These are phyloP conservation scores for Zaprionus capensis DNA, from an alignment of 1,140 invertebrate genomes.

Conservation along the genomic window DNA sequence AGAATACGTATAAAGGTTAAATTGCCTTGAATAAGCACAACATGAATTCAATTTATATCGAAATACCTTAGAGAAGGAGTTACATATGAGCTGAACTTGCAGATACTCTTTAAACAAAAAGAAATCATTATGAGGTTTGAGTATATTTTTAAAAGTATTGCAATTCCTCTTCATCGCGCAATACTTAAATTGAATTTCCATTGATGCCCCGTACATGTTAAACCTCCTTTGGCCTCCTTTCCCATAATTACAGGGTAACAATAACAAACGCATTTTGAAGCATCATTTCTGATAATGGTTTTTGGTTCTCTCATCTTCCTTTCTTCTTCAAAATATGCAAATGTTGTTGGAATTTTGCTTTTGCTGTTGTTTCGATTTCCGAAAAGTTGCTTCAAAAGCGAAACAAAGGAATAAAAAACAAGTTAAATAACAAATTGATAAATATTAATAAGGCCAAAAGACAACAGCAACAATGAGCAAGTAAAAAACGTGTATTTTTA, in stretches of 20 bases:
- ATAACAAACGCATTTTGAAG: slow-evolving; percentile 21
- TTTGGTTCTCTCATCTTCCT: slow-evolving; percentile 19
- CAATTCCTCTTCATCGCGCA: too few relatives aligned
- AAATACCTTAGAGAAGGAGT: background rate
- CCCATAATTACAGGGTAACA: background rate
- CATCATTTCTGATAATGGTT: slow-evolving; percentile 12
- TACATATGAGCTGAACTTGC: background rate
- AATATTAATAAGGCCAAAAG: slow-evolving; percentile 73
- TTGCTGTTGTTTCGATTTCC: slow-evolving; percentile 31
- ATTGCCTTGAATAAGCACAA: slow-evolving; percentile 48
- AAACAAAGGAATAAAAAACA: slow-evolving; percentile 65
- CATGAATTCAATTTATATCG: slow-evolving; percentile 8
- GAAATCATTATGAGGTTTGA: too few relatives aligned
- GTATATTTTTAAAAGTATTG: too few relatives aligned
- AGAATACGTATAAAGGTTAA: slow-evolving; percentile 62
- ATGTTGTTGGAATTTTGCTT: slow-evolving; percentile 37
- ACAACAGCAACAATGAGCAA: slow-evolving; percentile 10
- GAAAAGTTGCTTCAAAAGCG: slow-evolving; percentile 46
- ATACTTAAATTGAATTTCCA: too few relatives aligned
- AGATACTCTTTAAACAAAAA: background rate
- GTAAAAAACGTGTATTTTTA: slow-evolving; percentile 38
- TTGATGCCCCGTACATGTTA: background rate
- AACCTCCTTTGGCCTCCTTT: background rate
- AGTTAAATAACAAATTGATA: slow-evolving; percentile 79
- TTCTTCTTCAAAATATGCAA: slow-evolving; percentile 46